phyloP scores from a whole-genome alignment of 2,113 vertebrate genomes.

The Tenebrosternarchus preto region DNA sequence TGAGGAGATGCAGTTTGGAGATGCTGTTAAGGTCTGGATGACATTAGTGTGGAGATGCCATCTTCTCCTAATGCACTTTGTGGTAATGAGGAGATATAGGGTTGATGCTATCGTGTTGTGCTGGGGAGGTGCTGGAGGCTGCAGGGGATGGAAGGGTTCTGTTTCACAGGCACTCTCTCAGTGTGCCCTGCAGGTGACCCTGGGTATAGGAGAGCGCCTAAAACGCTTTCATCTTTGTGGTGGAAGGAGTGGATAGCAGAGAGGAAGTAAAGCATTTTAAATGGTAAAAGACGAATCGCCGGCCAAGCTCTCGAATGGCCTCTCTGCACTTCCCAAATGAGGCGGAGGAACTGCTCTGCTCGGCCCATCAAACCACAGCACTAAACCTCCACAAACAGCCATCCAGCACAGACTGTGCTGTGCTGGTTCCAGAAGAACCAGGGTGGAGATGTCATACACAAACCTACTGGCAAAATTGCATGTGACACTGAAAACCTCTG shows the following conservation, averaged over 20 bases:
- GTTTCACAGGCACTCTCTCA: neutral
- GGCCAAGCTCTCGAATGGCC: too few relatives aligned
- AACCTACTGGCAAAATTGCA: too few relatives aligned
- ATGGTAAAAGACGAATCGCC: too few relatives aligned
- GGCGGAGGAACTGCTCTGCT: too few relatives aligned
- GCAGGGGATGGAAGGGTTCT: neutral
- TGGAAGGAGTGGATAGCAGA: neutral
- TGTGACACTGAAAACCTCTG: too few relatives aligned
- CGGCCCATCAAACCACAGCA: too few relatives aligned
- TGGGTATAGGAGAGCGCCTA: neutral
- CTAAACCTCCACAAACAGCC: too few relatives aligned
- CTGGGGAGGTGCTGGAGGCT: neutral
- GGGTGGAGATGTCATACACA: too few relatives aligned
- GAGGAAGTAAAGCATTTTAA: neutral
- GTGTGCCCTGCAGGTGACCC: neutral
- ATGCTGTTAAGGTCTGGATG: neutral
- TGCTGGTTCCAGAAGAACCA: too few relatives aligned
- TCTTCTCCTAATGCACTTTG: constrained; percentile 31
- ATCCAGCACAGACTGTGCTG: too few relatives aligned
- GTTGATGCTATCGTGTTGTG: constrained; percentile 19
- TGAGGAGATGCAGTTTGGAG: neutral
- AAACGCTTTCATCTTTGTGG: neutral
- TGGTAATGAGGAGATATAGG: constrained; percentile 37
- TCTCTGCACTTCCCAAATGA: too few relatives aligned
- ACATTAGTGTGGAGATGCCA: neutral